phyloP scores from a whole-genome alignment of 2,888 invertebrate species.

The Desoria tigrina region DNA sequence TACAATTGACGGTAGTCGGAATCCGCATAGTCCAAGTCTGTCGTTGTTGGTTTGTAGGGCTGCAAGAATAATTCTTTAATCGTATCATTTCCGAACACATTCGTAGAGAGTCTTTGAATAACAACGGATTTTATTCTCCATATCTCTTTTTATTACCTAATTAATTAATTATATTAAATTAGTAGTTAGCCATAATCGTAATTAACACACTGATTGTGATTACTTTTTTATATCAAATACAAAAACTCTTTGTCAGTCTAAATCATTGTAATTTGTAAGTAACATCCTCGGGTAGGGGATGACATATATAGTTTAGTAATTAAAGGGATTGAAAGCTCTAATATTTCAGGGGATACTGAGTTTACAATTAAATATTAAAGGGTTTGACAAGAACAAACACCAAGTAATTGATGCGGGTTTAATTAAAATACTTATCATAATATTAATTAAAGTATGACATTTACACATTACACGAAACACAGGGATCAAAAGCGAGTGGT shows the following conservation, averaged over 20 bases:
- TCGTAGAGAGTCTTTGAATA: conserved; percentile 37
- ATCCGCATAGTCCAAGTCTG: conserved; percentile 84
- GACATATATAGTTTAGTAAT: not conserved
- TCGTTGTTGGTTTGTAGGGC: conserved; percentile 67
- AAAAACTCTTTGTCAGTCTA: conserved; percentile 10
- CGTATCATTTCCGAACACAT: too few relatives aligned
- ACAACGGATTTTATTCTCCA: conserved; percentile 32
- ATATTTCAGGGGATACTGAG: conserved; percentile 4
- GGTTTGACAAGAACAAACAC: conserved; percentile 5
- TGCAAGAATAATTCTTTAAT: conserved; percentile 56
- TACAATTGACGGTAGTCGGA: conserved; percentile 70
- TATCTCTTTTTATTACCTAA: conserved; percentile 2
- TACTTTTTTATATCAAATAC: too few relatives aligned
- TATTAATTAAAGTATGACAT: too few relatives aligned
- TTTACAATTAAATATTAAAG: not conserved
- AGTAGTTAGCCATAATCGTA: not conserved
- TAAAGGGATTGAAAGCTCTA: not conserved
- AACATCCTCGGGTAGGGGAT: not conserved
- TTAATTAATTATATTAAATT: conserved; percentile 5
- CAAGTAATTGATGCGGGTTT: not conserved
- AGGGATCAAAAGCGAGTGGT: too few relatives aligned
- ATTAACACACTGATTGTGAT: too few relatives aligned
- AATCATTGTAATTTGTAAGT: conserved; percentile 9
- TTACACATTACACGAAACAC: too few relatives aligned
- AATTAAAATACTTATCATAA: too few relatives aligned